These are phyloP conservation scores for Macquaria ambigua DNA, from an alignment of 2,113 vertebrate species.

Conservation along the genomic window DNA sequence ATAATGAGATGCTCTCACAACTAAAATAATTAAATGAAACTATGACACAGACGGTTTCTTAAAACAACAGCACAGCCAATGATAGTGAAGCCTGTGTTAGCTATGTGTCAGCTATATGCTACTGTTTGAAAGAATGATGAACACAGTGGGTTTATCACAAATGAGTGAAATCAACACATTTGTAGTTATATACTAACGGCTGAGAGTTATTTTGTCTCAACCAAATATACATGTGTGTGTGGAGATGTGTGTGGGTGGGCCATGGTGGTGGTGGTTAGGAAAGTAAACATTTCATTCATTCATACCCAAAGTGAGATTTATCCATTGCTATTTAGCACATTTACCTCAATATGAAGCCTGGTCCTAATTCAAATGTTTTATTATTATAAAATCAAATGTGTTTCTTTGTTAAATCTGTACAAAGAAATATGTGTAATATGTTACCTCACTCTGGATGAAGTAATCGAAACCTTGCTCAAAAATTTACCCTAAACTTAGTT, in stretches of 20 bases:
- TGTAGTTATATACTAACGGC: background rate
- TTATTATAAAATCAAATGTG: background rate
- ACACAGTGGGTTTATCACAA: background rate
- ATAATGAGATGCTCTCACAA: background rate
- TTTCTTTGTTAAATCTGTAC: background rate
- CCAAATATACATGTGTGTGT: background rate
- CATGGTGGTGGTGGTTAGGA: background rate
- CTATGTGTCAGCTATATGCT: background rate
- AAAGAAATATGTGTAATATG: background rate
- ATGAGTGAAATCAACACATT: background rate
- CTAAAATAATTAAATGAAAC: background rate
- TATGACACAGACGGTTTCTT: constrained; percentile 1
- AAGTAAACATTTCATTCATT: constrained; percentile 50
- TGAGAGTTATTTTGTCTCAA: background rate
- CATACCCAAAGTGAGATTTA: constrained; percentile 26
- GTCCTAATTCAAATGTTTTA: background rate
- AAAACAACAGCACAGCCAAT: background rate
- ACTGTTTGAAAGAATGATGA: background rate
- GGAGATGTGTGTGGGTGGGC: constrained; percentile 2
- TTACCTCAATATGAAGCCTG: background rate
- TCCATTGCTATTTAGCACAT: constrained; percentile 14
- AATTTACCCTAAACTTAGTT: background rate
- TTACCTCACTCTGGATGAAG: background rate
- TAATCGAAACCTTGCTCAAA: background rate
- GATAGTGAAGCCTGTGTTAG: background rate